Evolutionary conservation across 2,888 invertebrate genomes (phyloP).

Genomic region (Sceliomorpha sp.): DNA sequence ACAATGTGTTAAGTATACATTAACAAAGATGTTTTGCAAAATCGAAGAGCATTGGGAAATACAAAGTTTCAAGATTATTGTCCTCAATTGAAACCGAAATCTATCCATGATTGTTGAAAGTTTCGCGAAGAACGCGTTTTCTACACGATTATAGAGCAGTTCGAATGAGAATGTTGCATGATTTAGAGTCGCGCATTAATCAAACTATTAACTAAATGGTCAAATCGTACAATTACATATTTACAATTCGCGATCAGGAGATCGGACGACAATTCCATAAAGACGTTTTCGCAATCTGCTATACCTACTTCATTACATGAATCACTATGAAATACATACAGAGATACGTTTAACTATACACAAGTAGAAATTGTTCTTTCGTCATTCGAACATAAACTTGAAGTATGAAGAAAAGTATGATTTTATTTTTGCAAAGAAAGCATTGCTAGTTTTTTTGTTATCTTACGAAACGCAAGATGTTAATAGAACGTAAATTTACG

Average conservation of each 20-base stretch:
- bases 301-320: constrained; percentile 33
- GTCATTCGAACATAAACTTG: neutral
- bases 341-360: constrained; percentile 8
- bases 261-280: constrained; percentile 50
- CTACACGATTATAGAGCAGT: constrained; percentile 40
- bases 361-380: neutral
- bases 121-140: constrained; percentile 26
- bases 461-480: neutral
- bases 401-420: constrained; percentile 1
- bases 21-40: no score
- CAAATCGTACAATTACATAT: constrained; percentile 52
- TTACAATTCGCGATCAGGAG: constrained; percentile 46
- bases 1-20: no score
- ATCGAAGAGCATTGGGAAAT: no score
- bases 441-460: neutral
- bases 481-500: neutral
- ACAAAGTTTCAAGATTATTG: constrained; percentile 28
- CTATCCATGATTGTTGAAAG: constrained; percentile 28
- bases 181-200: constrained; percentile 47
- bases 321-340: constrained; percentile 23
- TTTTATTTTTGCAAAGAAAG: neutral
- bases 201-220: constrained; percentile 45
- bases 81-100: constrained; percentile 30
- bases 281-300: constrained; percentile 48
- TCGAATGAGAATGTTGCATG: constrained; percentile 50